A percentile compares a stretch with the other conserved stretches of the same genome.
These are phyloP conservation scores for Selene dorsalis DNA, from an alignment of 2,797 vertebrate genomes.

Conservation along the genomic window DNA sequence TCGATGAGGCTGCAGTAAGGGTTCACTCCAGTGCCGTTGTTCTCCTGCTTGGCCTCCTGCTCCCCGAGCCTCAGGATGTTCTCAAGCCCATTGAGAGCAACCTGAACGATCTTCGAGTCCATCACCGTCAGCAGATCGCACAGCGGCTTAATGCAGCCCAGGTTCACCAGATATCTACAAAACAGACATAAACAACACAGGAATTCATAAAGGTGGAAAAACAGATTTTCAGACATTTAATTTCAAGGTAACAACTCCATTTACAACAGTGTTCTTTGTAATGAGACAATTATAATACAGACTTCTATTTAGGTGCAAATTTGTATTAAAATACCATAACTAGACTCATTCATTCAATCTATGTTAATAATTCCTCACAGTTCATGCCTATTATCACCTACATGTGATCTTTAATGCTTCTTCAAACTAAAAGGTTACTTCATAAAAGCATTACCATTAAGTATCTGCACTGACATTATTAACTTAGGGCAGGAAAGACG, in stretches of 20 bases:
- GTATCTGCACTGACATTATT: not conserved
- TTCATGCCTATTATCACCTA: not conserved
- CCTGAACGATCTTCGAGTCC: constrained; percentile 99
- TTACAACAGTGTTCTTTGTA: not conserved
- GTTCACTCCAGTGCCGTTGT: constrained; percentile 89
- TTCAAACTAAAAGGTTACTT: no score
- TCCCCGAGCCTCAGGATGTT: constrained; percentile 97
- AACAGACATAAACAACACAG: not conserved
- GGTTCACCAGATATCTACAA: constrained; percentile 93
- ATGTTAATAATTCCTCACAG: no score
- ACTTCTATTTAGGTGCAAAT: no score
- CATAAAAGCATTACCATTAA: no score
- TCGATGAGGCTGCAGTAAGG: constrained; percentile 98
- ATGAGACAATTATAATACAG: not conserved
- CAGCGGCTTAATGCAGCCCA: constrained; percentile 97
- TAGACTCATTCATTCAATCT: no score
- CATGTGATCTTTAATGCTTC: no score
- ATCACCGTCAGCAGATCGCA: constrained; percentile 98
- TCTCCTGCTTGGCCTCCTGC: constrained; percentile 91
- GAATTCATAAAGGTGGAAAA: not conserved
- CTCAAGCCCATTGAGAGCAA: constrained; percentile 95
- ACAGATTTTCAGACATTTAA: rapidly evolving
- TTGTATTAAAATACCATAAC: no score
- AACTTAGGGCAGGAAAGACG: not conserved
- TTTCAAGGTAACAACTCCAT: not conserved